A percentile compares a stretch with the other conserved stretches of the same genome.
Evolutionary conservation across 2,113 vertebrate species (phyloP).

Genomic region (Ceratotherium simum): DNA sequence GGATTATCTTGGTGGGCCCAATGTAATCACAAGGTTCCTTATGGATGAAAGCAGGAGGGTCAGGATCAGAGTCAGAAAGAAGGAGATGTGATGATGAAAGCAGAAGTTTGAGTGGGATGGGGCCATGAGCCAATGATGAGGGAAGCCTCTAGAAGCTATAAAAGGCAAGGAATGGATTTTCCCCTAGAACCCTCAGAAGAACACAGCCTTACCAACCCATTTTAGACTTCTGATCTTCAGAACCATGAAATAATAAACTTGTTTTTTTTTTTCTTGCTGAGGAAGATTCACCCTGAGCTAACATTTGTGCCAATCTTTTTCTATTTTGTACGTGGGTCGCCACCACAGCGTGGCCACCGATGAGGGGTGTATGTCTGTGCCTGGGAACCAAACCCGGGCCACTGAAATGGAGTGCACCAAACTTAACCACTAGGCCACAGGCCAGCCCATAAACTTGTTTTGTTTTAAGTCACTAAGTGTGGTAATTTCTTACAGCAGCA

Average conservation of each 20-base stretch:
- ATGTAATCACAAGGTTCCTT: too few relatives aligned
- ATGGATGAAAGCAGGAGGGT: neutral
- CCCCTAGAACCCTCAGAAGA: neutral
- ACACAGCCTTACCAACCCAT: fast-evolving
- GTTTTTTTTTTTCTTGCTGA: neutral
- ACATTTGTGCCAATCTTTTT: too few relatives aligned
- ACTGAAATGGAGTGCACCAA: too few relatives aligned
- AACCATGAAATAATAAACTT: neutral
- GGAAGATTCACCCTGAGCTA: too few relatives aligned
- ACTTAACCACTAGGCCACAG: too few relatives aligned
- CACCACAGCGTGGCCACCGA: too few relatives aligned
- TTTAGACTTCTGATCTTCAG: neutral
- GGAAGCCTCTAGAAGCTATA: fast-evolving
- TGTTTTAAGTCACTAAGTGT: neutral
- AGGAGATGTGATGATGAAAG: neutral
- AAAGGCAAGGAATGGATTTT: neutral
- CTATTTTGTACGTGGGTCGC: too few relatives aligned
- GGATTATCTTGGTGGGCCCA: too few relatives aligned
- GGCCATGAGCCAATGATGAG: fast-evolving
- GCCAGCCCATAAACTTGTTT: neutral
- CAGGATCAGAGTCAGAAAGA: neutral
- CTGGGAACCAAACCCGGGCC: too few relatives aligned
- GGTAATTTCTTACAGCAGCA: neutral
- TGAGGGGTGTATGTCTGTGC: too few relatives aligned
- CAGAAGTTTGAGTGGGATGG: fast-evolving